Conservation (phyloP, 2,113 vertebrate species). For the Bagarius yarrelli region DNA sequence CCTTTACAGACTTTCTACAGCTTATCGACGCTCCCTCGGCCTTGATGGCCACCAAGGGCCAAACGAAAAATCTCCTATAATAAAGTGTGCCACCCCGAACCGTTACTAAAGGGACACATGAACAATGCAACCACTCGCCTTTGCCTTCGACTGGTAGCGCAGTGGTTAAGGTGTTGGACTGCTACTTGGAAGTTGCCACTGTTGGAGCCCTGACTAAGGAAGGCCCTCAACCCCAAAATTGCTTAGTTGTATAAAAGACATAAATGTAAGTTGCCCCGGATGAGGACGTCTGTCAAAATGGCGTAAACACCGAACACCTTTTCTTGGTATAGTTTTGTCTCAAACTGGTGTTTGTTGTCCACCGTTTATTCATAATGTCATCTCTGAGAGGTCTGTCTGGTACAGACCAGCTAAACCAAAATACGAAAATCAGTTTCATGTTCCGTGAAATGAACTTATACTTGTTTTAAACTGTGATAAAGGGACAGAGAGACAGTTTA, state of each 20-base stretch:
- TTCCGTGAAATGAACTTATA: neutral
- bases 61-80: slow-evolving; percentile 41
- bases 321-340: neutral
- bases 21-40: slow-evolving; percentile 77
- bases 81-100: slow-evolving; percentile 21
- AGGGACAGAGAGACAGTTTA: neutral
- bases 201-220: too few species aligned
- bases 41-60: slow-evolving; percentile 63
- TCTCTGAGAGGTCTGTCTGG: slow-evolving; percentile 29
- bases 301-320: neutral
- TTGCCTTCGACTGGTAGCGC: neutral
- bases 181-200: too few species aligned
- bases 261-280: too few species aligned
- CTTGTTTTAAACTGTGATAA: neutral
- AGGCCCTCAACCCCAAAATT: too few species aligned
- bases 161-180: too few species aligned
- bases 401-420: slow-evolving; percentile 26
- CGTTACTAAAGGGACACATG: slow-evolving; percentile 8
- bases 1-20: slow-evolving; percentile 82
- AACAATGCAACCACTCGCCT: neutral
- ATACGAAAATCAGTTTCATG: neutral
- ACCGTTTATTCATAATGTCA: neutral
- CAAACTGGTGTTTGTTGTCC: neutral
- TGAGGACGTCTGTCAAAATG: too few species aligned
- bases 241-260: too few species aligned